Evolutionary conservation across 1,140 invertebrate genomes (phyloP).

Genomic region (Drosophila nigrodunni): DNA sequence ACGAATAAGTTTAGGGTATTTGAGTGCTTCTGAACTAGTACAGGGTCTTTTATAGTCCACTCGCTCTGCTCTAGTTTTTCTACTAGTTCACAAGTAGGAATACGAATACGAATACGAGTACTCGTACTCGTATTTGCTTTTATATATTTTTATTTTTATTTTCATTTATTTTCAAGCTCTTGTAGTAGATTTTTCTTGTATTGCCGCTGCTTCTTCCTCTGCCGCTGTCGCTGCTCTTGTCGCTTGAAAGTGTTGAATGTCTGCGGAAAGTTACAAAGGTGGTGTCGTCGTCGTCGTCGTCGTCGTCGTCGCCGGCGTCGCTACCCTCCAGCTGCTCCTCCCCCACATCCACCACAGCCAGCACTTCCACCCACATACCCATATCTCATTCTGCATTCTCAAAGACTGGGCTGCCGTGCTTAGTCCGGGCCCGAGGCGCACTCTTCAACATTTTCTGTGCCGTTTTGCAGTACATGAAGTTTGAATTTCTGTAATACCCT

Average conservation of each 20-base stretch:
- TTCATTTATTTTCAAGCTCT: constrained; percentile 39
- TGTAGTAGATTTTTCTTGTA: constrained; percentile 51
- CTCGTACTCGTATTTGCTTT: constrained; percentile 56
- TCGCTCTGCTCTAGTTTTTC: no score
- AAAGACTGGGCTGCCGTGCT: constrained; percentile 35
- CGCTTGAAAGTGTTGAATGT: constrained; percentile 67
- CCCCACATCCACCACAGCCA: neutral
- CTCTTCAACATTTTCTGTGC: constrained; percentile 70
- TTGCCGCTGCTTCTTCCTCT: constrained; percentile 17
- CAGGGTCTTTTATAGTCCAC: no score
- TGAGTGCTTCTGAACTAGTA: no score
- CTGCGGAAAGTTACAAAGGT: constrained; percentile 71
- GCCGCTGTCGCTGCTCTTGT: constrained; percentile 36
- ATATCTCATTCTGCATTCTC: constrained; percentile 7
- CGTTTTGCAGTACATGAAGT: constrained; percentile 65
- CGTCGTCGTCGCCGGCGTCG: constrained; percentile 18
- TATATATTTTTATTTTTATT: constrained; percentile 36
- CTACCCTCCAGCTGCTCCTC: neutral
- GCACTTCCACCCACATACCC: constrained; percentile 6
- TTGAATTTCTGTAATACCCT: constrained; percentile 60
- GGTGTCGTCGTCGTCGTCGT: constrained; percentile 58
- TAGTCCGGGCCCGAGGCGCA: constrained; percentile 44
- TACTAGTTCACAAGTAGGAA: no score
- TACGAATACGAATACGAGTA: neutral
- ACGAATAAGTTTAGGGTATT: no score